Conservation (phyloP, 2,113 vertebrate genomes). For the Cettia cetti region DNA sequence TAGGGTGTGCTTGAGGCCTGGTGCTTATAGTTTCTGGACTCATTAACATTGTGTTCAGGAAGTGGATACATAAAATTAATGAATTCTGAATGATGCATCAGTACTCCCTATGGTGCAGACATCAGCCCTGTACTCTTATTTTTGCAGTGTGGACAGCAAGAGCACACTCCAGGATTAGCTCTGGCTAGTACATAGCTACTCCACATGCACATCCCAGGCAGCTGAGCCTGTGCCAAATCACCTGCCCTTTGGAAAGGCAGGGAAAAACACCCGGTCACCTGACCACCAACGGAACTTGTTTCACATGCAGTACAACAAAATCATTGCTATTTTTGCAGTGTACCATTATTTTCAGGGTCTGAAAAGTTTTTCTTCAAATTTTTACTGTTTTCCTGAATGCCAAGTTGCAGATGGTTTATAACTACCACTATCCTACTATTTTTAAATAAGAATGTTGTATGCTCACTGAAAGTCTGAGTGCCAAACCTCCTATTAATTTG, state of each 20-base stretch:
- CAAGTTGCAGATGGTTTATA: neutral
- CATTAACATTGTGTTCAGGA: neutral
- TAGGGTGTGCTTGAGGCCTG: neutral
- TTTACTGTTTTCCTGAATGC: neutral
- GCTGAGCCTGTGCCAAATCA: neutral
- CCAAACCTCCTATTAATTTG: neutral
- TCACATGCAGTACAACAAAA: neutral
- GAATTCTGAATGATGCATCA: neutral
- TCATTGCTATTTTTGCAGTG: neutral
- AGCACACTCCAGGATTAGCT: neutral
- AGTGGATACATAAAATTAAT: neutral
- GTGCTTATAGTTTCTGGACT: neutral
- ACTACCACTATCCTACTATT: neutral
- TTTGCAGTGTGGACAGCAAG: neutral
- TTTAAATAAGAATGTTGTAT: neutral
- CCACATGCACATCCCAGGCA: neutral
- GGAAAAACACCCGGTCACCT: neutral
- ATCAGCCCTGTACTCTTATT: neutral
- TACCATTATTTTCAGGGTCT: neutral
- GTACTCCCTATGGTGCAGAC: neutral
- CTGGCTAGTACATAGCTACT: neutral
- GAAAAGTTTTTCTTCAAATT: neutral
- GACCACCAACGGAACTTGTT: neutral
- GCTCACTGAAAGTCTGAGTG: neutral
- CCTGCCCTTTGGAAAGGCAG: neutral